Percentiles rank a stretch among this genome's conserved stretches.
Conservation (phyloP, 2,113 vertebrate genomes). For the Ranitomeya imitator region DNA sequence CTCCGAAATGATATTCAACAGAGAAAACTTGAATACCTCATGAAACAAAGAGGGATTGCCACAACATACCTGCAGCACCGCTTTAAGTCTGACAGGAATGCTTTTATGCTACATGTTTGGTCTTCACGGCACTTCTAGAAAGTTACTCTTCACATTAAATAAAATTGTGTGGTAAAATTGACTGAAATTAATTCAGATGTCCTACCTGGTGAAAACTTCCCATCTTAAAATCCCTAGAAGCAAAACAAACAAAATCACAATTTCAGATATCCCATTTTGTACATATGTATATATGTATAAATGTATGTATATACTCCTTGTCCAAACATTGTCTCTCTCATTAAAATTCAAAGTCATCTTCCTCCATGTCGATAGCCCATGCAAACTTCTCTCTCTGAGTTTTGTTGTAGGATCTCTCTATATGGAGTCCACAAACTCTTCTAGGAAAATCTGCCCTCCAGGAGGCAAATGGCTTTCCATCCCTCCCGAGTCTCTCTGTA, state of each 20-base stretch:
- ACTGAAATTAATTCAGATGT: slow-evolving; percentile 16
- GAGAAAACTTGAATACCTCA: not conserved
- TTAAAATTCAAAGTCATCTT: slow-evolving; percentile 93
- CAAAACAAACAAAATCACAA: not conserved
- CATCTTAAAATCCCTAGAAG: slow-evolving; percentile 25
- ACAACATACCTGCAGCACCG: no score
- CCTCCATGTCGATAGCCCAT: slow-evolving; percentile 96
- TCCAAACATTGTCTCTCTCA: slow-evolving; percentile 50
- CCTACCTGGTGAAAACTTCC: slow-evolving; percentile 54
- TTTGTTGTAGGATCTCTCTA: slow-evolving; percentile 98
- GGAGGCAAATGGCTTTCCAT: no score
- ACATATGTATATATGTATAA: slow-evolving; percentile 58
- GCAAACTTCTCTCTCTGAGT: slow-evolving; percentile 97
- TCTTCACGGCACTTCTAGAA: slow-evolving; percentile 42
- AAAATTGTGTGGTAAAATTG: slow-evolving; percentile 14
- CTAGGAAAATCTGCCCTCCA: no score
- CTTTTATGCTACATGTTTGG: slow-evolving; percentile 18
- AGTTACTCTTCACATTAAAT: slow-evolving; percentile 40
- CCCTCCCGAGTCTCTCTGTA: no score
- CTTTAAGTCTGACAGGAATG: not conserved
- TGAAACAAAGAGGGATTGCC: not conserved
- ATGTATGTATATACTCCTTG: not conserved
- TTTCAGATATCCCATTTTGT: slow-evolving; percentile 31
- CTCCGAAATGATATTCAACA: not conserved
- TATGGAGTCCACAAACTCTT: no score